Conservation (phyloP, 2,113 vertebrate genomes). For the Puntigrus tetrazona region DNA sequence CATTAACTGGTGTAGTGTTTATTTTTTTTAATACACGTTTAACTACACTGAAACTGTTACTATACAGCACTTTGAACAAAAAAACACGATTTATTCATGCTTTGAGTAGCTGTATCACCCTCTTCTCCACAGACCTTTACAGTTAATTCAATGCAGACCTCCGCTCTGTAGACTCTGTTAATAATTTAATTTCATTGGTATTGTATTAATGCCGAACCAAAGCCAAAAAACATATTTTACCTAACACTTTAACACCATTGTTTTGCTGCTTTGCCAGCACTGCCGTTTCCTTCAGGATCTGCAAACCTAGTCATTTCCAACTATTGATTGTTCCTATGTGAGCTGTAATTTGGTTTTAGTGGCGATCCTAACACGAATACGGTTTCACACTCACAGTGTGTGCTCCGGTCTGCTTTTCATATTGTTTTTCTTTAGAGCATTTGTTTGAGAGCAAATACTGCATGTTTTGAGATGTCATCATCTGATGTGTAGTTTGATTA, state of each 20-base stretch:
- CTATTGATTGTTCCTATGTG: neutral
- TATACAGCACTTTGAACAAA: too few species aligned
- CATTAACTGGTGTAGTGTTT: too few species aligned
- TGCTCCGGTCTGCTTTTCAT: neutral
- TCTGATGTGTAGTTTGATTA: slow-evolving; percentile 21
- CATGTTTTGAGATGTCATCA: slow-evolving; percentile 8
- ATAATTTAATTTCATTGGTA: neutral
- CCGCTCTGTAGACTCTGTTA: neutral
- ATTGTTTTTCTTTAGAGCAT: slow-evolving; percentile 18
- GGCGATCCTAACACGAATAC: neutral
- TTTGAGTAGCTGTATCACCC: neutral
- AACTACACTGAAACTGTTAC: too few species aligned
- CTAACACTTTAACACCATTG: neutral
- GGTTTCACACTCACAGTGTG: neutral
- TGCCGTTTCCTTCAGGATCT: neutral
- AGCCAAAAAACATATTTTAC: neutral
- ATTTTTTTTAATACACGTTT: too few species aligned
- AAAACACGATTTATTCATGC: too few species aligned
- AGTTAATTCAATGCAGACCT: neutral
- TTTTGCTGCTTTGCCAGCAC: neutral
- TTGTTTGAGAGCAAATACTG: slow-evolving; percentile 39
- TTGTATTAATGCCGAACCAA: neutral
- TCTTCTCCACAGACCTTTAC: neutral
- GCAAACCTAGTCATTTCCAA: neutral
- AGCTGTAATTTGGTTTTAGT: neutral